A percentile compares a stretch with the other conserved stretches of the same genome.
phyloP scores from a whole-genome alignment of 2,113 vertebrate genomes.

The Xiphophorus couchianus region DNA sequence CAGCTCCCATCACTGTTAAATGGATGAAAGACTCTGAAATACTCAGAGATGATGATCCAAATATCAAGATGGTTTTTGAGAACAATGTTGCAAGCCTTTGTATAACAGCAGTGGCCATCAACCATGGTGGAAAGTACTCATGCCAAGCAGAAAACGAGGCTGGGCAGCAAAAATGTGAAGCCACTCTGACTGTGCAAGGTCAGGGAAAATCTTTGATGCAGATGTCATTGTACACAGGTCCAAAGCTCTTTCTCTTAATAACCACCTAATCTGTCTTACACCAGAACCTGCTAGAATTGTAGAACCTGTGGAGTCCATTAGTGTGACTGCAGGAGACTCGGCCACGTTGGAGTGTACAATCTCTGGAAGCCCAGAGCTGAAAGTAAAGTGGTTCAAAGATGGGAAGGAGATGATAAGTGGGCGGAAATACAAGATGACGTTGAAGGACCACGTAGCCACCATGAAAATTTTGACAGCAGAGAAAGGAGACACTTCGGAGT shows the following conservation, averaged over 20 bases:
- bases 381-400: conserved; percentile 96
- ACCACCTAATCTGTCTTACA: conserved; percentile 75
- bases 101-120: conserved; percentile 85
- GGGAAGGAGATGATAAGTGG: conserved; percentile 89
- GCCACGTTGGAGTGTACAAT: conserved; percentile 92
- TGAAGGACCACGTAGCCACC: conserved; percentile 90
- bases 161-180: conserved; percentile 93
- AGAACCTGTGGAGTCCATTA: conserved; percentile 91
- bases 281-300: conserved; percentile 94
- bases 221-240: neutral
- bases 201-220: conserved; percentile 68
- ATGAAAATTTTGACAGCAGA: conserved; percentile 93
- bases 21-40: conserved; percentile 95
- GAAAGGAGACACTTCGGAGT: conserved; percentile 90
- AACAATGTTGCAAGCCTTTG: conserved; percentile 85
- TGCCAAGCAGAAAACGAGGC: conserved; percentile 96
- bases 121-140: conserved; percentile 88
- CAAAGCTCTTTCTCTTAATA: conserved; percentile 6
- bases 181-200: conserved; percentile 95
- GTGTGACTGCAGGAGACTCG: conserved; percentile 93
- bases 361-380: conserved; percentile 93
- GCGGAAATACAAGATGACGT: conserved; percentile 93
- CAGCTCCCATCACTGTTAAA: conserved; percentile 88
- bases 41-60: conserved; percentile 89
- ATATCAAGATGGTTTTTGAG: conserved; percentile 89